Percentiles rank a stretch among this genome's conserved stretches.
Conservation (phyloP, 1,140 invertebrate genomes). For the Tetragonula clypearis region DNA sequence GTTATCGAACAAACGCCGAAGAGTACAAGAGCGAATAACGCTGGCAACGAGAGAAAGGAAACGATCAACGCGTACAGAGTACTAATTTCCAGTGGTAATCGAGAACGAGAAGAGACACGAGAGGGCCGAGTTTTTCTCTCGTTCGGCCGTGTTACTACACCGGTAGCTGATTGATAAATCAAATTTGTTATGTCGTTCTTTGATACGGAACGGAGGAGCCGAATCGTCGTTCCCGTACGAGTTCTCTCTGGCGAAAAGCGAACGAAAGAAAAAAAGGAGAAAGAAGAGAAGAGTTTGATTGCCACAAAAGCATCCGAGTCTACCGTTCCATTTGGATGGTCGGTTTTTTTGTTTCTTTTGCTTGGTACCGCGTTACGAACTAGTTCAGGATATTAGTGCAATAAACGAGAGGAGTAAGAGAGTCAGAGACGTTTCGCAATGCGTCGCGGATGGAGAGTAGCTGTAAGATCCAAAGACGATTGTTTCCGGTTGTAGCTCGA, state of each 20-base stretch:
- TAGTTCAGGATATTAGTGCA: conserved; percentile 41
- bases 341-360: background rate
- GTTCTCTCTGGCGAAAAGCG: background rate
- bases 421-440: conserved; percentile 38
- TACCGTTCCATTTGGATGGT: background rate
- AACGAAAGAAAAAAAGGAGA: background rate
- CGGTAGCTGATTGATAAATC: conserved; percentile 28
- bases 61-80: conserved; percentile 33
- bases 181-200: conserved; percentile 39
- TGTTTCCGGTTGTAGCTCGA: background rate
- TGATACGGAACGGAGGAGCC: background rate
- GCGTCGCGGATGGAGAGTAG: conserved; percentile 12
- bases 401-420: conserved; percentile 25
- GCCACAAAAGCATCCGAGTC: background rate
- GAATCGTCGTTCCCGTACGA: no score
- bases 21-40: background rate
- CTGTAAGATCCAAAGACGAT: conserved; percentile 38
- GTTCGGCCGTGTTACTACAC: conserved; percentile 18
- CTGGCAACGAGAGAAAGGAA: background rate
- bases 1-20: conserved; percentile 28
- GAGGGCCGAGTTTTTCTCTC: background rate
- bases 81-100: conserved; percentile 24
- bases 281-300: background rate
- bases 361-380: conserved; percentile 8
- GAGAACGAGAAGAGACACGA: background rate